A percentile compares a stretch with the other conserved stretches of the same genome.
Conservation (phyloP, 2,113 vertebrate genomes). For the Phodopus roborovskii region DNA sequence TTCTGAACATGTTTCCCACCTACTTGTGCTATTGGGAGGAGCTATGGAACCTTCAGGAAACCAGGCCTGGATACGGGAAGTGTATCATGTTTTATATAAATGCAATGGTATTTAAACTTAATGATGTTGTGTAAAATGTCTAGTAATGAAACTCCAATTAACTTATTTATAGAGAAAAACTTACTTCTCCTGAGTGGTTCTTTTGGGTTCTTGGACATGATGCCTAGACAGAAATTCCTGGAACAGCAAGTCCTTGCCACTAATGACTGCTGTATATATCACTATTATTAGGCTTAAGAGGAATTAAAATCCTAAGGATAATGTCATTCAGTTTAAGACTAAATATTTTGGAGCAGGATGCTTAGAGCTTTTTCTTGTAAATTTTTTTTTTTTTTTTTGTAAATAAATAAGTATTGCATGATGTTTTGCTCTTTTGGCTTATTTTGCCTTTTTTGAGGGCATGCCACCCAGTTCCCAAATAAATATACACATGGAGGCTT, state of each 20-base stretch:
- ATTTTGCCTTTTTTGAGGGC: no score
- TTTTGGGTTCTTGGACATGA: background rate
- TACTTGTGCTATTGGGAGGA: background rate
- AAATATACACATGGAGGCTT: no score
- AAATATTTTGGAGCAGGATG: background rate
- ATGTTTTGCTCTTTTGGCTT: no score
- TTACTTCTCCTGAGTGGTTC: slow-evolving; percentile 1
- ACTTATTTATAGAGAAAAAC: slow-evolving; percentile 53
- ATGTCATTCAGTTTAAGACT: background rate
- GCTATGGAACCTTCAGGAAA: background rate
- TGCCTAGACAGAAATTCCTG: background rate
- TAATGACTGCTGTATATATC: slow-evolving; percentile 52
- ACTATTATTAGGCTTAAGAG: background rate
- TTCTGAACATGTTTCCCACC: no score
- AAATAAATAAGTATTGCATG: background rate
- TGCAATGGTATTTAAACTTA: slow-evolving; percentile 13
- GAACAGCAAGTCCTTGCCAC: background rate
- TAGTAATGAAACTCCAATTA: background rate
- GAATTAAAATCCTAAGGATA: background rate
- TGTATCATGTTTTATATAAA: background rate
- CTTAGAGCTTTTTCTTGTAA: background rate
- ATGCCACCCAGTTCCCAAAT: no score
- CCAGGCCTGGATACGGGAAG: no score
- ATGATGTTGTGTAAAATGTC: background rate
- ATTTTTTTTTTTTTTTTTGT: slow-evolving; percentile 3